A percentile compares a stretch with the other conserved stretches of the same genome.
These are phyloP conservation scores for Phyllotis vaccarum DNA, from an alignment of 2,797 vertebrate species.

Conservation along the genomic window DNA sequence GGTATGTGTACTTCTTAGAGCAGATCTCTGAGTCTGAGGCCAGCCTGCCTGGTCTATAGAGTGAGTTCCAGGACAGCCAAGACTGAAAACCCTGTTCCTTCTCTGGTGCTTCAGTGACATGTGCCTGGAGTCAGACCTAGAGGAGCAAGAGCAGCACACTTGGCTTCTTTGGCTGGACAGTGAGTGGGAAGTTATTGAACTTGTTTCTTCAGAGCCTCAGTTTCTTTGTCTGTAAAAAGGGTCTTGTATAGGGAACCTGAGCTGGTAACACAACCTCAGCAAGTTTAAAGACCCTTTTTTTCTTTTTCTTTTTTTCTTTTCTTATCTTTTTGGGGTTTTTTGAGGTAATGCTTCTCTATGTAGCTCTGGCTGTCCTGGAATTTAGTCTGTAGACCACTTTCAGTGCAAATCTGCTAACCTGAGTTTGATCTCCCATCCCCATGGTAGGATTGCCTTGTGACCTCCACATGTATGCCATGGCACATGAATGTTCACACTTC, in stretches of 20 bases:
- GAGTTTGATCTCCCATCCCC: rapidly evolving
- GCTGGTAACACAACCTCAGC: no score
- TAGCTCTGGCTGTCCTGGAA: not conserved
- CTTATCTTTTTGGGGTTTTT: not conserved
- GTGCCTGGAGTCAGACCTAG: not conserved
- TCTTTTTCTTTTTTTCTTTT: not conserved
- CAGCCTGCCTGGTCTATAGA: no score
- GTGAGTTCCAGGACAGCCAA: no score
- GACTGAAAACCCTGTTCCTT: no score
- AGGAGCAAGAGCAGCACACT: not conserved
- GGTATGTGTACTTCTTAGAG: no score
- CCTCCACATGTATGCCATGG: not conserved
- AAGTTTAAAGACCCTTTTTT: not conserved
- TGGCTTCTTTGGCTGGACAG: not conserved
- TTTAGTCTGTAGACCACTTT: not conserved
- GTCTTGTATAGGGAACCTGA: not conserved
- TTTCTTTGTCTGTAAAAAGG: not conserved
- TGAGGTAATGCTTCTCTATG: not conserved
- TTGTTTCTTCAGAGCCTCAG: not conserved
- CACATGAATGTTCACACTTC: not conserved
- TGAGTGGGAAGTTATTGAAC: not conserved
- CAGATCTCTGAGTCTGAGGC: no score
- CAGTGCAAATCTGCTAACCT: not conserved
- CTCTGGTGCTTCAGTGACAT: not conserved
- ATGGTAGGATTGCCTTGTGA: not conserved